Evolutionary conservation across 2,888 invertebrate species (phyloP).

Genomic region (Epicampocera succincta): DNA sequence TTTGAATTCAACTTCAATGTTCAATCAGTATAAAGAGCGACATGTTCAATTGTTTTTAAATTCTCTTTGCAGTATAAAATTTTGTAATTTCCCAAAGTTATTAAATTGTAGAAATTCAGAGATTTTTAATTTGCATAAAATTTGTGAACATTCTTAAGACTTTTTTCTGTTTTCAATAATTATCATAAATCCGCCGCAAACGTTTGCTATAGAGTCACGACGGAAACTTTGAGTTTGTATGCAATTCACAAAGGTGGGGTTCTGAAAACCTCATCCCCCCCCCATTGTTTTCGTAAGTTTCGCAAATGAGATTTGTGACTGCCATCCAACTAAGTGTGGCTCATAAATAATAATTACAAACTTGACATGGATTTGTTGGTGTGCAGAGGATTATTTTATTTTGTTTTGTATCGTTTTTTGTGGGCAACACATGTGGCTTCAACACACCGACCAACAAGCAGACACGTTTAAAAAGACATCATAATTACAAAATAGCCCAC

Average conservation of each 20-base stretch:
- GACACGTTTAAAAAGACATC: not conserved
- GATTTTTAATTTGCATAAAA: not conserved
- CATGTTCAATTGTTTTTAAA: not conserved
- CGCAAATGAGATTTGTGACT: conserved; percentile 19
- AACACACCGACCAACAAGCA: not conserved
- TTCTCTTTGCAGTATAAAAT: not conserved
- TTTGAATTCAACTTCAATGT: not conserved
- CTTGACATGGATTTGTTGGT: conserved; percentile 42
- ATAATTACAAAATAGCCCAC: not conserved
- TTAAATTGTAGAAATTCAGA: conserved; percentile 32
- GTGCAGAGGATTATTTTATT: conserved; percentile 22
- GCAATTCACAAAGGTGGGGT: not conserved
- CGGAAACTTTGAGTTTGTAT: not conserved
- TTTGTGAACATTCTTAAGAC: not conserved
- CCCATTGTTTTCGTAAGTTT: conserved; percentile 12
- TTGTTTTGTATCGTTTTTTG: no score
- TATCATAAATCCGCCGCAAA: not conserved
- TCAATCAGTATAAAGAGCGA: not conserved
- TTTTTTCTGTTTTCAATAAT: not conserved
- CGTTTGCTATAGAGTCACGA: not conserved
- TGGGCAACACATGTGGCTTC: conserved; percentile 29
- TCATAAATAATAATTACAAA: conserved; percentile 60
- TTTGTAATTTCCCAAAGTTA: not conserved
- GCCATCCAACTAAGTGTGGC: conserved; percentile 32
- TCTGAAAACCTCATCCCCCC: not conserved